These are phyloP conservation scores for Sapayoa aenigma DNA, from an alignment of 2,113 vertebrate species.

Conservation along the genomic window DNA sequence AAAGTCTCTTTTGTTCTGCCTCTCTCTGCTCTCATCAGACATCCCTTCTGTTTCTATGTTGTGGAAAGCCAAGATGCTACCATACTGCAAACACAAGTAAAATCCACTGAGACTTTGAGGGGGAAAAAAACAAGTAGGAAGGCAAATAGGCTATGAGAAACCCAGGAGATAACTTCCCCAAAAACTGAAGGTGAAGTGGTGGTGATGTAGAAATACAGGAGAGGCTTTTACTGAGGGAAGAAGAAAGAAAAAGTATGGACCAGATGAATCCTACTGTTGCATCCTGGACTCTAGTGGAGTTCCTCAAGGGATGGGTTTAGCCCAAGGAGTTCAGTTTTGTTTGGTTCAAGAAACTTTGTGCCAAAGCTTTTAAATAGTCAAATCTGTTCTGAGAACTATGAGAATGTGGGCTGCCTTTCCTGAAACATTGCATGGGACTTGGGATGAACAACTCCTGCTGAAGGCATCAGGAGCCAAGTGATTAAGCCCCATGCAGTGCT, in stretches of 20 bases:
- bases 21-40: background rate
- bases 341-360: constrained; percentile 43
- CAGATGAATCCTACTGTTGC: background rate
- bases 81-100: background rate
- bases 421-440: constrained; percentile 45
- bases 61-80: background rate
- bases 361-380: constrained; percentile 51
- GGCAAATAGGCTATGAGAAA: background rate
- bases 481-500: constrained; percentile 60
- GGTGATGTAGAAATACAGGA: background rate
- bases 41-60: background rate
- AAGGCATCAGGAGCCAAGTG: constrained; percentile 52
- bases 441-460: constrained; percentile 42
- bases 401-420: constrained; percentile 52
- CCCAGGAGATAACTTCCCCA: background rate
- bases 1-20: constrained; percentile 20
- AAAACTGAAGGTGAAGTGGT: background rate
- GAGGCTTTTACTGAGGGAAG: background rate
- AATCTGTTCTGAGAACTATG: constrained; percentile 42
- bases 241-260: background rate
- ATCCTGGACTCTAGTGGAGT: background rate
- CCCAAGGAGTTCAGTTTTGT: constrained; percentile 38
- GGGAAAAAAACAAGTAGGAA: background rate
- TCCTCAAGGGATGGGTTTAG: constrained; percentile 16
- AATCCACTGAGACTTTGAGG: background rate